Evolutionary conservation across 1,140 invertebrate genomes (phyloP), one percentile per base, ranked within the genome.

Genomic region (Calephelis nemesis): DNA sequence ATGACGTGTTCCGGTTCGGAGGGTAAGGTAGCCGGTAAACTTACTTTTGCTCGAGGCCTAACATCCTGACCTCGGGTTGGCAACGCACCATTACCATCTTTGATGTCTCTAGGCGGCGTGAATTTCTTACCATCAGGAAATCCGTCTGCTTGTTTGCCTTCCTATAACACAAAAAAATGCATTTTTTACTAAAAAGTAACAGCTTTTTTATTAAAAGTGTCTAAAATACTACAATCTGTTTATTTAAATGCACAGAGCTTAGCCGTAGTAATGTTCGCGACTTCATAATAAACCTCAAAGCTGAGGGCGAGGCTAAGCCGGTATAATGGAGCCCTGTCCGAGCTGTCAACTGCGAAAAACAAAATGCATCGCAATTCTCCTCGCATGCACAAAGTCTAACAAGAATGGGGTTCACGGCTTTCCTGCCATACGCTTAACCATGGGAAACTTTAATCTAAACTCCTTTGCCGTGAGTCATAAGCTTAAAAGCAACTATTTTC

Each of bases 311-410:
- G 63, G 63, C 67, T 71, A 67, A 60, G 68, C 71, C 15, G 52
- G 9, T 63, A 67, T 81, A 78, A 78, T 77, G 71, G 72, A 76
- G 70, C 68, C 54, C 69, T 76, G 75, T 81, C 75, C 68, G 63
- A 77, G 62, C 74, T 75, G 78, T 78, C 75, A 82, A 72, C 64
- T 76, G 68, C 74, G 72, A 79, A 81, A 79, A 81, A 81, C 74
- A 71, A 78, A 75, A 69, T 73, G 75, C 71, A 73, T 80, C 70
- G 79, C 70, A 70, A 82, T 79, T 76, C 75, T 62, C 66, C 65
- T 70, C 74, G 73, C 75, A 77, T 79, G 68, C 72, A 78, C 74
- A 77, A 68, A 77, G 71, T 81, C 71, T 78, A 76, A 74, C 75
- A 70, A 77, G 73, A 75, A 77, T 74, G 76, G 58, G 71, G 72